Percentiles rank a stretch among this genome's conserved stretches.
Evolutionary conservation across 2,113 vertebrate species (phyloP).

Genomic region (Peromyscus maniculatus): DNA sequence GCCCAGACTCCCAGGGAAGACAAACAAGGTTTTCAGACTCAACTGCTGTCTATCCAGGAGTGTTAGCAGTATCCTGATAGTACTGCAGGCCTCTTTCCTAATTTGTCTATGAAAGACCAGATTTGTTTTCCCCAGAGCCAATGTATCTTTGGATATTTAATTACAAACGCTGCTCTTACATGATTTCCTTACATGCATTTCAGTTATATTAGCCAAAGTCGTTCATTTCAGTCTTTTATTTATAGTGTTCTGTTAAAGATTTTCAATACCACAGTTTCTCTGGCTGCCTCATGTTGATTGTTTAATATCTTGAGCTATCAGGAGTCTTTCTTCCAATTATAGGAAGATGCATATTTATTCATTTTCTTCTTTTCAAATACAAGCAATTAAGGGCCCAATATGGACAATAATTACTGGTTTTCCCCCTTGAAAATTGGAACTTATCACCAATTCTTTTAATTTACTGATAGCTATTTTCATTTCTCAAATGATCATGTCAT

Average conservation of each 20-base stretch:
- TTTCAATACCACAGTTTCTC: conserved; percentile 8
- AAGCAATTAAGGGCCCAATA: conserved; percentile 16
- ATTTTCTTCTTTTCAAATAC: conserved; percentile 50
- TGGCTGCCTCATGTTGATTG: neutral
- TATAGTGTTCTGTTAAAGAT: conserved; percentile 53
- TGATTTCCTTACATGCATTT: neutral
- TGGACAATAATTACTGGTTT: neutral
- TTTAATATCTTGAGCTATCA: neutral
- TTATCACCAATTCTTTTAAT: conserved; percentile 49
- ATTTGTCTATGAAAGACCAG: conserved; percentile 2
- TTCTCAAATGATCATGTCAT: conserved; percentile 38
- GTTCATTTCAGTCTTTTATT: conserved; percentile 3
- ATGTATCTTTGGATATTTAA: neutral
- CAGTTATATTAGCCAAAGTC: neutral
- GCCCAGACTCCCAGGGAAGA: neutral
- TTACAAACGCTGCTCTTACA: neutral
- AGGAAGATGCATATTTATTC: neutral
- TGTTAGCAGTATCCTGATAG: neutral
- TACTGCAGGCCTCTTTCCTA: neutral
- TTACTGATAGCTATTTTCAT: conserved; percentile 9
- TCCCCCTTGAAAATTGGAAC: conserved; percentile 33
- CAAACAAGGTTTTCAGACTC: neutral
- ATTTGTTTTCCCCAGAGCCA: neutral
- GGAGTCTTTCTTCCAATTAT: conserved; percentile 36
- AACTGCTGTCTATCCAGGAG: neutral